Evolutionary conservation across 1,140 invertebrate genomes (phyloP).

Genomic region (Pollicipes pollicipes): DNA sequence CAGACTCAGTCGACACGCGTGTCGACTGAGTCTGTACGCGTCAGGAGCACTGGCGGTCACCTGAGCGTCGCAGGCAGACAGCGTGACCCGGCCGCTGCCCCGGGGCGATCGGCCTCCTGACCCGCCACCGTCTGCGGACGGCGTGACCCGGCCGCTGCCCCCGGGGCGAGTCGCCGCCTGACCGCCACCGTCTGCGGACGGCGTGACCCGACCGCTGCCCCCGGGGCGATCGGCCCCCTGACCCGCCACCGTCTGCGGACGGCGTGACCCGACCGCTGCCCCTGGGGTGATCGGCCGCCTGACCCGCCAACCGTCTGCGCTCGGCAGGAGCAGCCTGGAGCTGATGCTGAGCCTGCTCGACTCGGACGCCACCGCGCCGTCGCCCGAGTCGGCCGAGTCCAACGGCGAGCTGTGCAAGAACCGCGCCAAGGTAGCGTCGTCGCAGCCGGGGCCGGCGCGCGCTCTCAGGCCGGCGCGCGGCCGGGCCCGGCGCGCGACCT

Average conservation of each 20-base stretch:
- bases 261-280: neutral
- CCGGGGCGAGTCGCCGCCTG: neutral
- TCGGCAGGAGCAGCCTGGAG: constrained; percentile 59
- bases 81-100: no score
- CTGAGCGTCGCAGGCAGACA: neutral
- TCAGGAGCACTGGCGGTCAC: no score
- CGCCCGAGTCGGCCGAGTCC: constrained; percentile 11
- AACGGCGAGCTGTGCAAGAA: constrained; percentile 13
- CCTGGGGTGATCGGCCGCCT: neutral
- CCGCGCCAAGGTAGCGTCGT: constrained; percentile 11
- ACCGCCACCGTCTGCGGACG: neutral
- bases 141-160: neutral
- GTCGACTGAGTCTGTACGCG: no score
- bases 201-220: no score
- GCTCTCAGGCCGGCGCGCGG: neutral
- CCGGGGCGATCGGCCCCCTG: no score
- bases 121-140: neutral
- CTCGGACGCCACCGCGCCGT: constrained; percentile 40
- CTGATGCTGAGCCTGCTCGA: constrained; percentile 88
- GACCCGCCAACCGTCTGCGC: neutral
- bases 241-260: neutral
- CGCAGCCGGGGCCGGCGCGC: no score
- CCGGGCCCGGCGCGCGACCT: neutral
- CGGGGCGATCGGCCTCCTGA: no score
- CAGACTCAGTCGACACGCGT: no score